phyloP scores from a whole-genome alignment of 2,888 invertebrate species.

The Trisateles emortualis region DNA sequence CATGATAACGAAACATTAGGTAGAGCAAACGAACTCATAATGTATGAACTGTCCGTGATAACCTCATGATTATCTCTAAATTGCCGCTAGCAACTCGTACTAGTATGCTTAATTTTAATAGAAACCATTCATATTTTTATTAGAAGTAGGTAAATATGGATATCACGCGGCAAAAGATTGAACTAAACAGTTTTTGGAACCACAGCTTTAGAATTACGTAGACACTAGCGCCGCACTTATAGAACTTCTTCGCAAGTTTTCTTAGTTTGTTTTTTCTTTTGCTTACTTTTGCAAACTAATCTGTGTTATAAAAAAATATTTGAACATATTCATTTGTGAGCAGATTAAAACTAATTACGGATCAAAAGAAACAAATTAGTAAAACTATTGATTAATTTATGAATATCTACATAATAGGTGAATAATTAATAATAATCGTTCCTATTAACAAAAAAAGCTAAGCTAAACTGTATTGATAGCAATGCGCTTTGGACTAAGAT shows the following conservation, averaged over 20 bases:
- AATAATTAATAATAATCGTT: no score
- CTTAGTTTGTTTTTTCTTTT: not conserved
- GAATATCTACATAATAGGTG: no score
- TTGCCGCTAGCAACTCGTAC: constrained; percentile 45
- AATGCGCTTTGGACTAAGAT: not conserved
- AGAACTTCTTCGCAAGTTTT: not conserved
- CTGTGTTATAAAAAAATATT: no score
- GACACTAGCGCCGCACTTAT: not conserved
- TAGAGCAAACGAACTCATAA: constrained; percentile 77
- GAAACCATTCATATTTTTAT: not conserved
- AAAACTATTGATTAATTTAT: no score
- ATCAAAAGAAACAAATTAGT: no score
- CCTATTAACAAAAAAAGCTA: no score
- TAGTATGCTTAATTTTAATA: not conserved
- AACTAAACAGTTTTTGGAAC: not conserved
- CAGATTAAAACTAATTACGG: no score
- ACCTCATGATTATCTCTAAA: constrained; percentile 68
- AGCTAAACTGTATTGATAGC: not conserved
- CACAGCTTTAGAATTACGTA: no score
- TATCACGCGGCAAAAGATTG: not conserved
- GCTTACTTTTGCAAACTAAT: no score
- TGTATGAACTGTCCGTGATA: constrained; percentile 53
- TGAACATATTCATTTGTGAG: no score
- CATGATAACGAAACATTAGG: constrained; percentile 75
- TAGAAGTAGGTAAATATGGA: not conserved